A percentile compares a stretch with the other conserved stretches of the same genome.
Evolutionary conservation across 2,797 vertebrate genomes (phyloP).

Genomic region (Scyliorhinus canicula): DNA sequence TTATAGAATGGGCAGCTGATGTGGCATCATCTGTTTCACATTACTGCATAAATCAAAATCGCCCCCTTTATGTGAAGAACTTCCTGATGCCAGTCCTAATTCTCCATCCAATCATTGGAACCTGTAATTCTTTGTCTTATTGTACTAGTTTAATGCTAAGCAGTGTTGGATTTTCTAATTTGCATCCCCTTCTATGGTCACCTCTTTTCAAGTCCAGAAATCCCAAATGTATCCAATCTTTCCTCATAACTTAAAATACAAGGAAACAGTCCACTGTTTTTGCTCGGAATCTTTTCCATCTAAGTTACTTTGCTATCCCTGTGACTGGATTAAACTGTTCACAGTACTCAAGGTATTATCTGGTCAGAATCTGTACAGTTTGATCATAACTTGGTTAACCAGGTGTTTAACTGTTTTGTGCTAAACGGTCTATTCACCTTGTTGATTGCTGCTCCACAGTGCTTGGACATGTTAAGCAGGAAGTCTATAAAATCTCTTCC

Average conservation of each 20-base stretch:
- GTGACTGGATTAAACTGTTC: neutral
- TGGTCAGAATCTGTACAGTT: neutral
- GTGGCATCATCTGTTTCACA: neutral
- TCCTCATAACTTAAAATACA: neutral
- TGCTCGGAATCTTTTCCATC: neutral
- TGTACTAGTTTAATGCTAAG: neutral
- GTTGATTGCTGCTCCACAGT: too few species aligned
- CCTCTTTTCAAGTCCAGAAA: neutral
- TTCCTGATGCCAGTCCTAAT: neutral
- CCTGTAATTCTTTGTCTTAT: neutral
- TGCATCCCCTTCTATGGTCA: neutral
- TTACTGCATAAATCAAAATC: neutral
- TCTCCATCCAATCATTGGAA: neutral
- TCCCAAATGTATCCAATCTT: neutral
- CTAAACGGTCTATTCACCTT: too few species aligned
- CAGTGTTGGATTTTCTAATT: neutral
- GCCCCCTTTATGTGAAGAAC: neutral
- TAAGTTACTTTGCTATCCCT: neutral
- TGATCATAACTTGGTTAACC: too few species aligned
- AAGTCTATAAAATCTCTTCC: too few species aligned
- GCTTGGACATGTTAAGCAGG: too few species aligned
- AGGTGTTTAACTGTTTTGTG: too few species aligned
- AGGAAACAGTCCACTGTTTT: neutral
- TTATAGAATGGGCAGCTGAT: neutral
- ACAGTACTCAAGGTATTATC: neutral